phyloP scores from a whole-genome alignment of 1,140 invertebrate species.

The Magallana angulata region DNA sequence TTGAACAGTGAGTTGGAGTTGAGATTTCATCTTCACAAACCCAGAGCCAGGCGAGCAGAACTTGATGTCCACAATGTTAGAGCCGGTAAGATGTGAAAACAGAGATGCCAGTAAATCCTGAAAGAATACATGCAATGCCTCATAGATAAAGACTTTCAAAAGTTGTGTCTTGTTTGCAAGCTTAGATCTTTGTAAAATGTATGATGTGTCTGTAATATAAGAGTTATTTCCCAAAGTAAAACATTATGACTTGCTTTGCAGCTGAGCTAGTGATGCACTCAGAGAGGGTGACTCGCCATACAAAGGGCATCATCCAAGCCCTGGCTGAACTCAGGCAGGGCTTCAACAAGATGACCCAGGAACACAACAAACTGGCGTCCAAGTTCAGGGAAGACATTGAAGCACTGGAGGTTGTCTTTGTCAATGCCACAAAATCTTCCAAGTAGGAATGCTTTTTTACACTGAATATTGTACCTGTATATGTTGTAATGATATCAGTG shows the following conservation, averaged over 20 bases:
- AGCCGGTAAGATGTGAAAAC: slow-evolving; percentile 69
- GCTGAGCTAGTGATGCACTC: slow-evolving; percentile 79
- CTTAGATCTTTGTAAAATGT: too few relatives aligned
- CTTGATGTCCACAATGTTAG: slow-evolving; percentile 79
- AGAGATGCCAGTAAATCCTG: too few relatives aligned
- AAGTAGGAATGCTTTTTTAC: slow-evolving; percentile 64
- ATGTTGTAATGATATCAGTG: too few relatives aligned
- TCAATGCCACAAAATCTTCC: slow-evolving; percentile 79
- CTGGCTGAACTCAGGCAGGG: slow-evolving; percentile 71
- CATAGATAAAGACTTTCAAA: too few relatives aligned
- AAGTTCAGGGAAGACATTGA: slow-evolving; percentile 76
- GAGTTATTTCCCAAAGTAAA: not conserved
- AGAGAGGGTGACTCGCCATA: slow-evolving; percentile 77
- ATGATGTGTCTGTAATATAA: not conserved
- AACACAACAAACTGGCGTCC: slow-evolving; percentile 75
- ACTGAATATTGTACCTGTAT: too few relatives aligned
- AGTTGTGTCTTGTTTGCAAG: too few relatives aligned
- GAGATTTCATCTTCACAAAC: slow-evolving; percentile 78
- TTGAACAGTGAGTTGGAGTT: slow-evolving; percentile 78
- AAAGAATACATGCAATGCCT: too few relatives aligned
- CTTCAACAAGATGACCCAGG: slow-evolving; percentile 72
- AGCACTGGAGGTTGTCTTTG: slow-evolving; percentile 76
- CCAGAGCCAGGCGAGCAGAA: slow-evolving; percentile 75
- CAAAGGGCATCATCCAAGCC: slow-evolving; percentile 75
- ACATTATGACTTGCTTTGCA: slow-evolving; percentile 54